Percentiles rank a stretch among this genome's conserved stretches.
Evolutionary conservation across 64 coral and sea anemone genomes (phyloP).

Genomic region (Dendrophyllia cribrosa): DNA sequence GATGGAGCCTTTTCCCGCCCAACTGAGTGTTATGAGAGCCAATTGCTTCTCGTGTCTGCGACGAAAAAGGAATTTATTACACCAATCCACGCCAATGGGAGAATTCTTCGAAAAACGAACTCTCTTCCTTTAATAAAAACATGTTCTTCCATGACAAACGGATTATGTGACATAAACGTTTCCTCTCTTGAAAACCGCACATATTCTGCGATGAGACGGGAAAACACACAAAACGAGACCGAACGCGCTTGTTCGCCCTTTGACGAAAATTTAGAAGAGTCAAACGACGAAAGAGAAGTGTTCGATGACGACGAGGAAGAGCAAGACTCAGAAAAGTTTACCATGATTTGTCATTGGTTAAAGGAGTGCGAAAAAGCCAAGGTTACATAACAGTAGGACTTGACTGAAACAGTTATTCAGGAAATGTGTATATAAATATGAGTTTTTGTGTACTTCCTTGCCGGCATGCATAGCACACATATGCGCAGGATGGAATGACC

Average conservation of each 20-base stretch:
- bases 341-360: conserved; percentile 36
- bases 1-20: neutral
- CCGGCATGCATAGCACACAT: neutral
- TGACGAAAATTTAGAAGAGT: conserved; percentile 35
- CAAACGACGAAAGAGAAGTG: neutral
- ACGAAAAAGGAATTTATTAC: neutral
- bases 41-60: neutral
- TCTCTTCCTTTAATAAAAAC: conserved; percentile 44
- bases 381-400: neutral
- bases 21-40: neutral
- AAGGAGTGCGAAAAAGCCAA: conserved; percentile 46
- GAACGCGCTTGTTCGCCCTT: neutral
- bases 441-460: neutral
- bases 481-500: no score
- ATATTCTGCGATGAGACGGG: neutral
- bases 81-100: neutral
- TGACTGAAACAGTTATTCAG: neutral
- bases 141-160: neutral
- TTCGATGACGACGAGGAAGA: neutral
- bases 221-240: neutral
- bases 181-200: neutral
- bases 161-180: neutral
- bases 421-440: conserved; percentile 5
- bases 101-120: conserved; percentile 10
- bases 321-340: neutral